phyloP scores from a whole-genome alignment of 2,888 invertebrate genomes.

The Vanessa cardui region DNA sequence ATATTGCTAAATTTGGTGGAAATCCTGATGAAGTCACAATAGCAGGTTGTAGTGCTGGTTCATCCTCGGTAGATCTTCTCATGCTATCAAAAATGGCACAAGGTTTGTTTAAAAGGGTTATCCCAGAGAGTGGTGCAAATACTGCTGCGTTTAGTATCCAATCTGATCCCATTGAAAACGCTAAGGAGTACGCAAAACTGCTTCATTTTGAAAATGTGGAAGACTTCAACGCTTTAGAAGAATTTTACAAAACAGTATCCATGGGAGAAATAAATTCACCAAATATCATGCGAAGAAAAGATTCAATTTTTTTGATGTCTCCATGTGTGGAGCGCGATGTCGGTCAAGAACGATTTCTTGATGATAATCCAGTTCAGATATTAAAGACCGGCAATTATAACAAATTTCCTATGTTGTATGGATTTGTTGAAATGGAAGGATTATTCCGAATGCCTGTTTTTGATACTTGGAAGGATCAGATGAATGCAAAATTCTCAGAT shows the following conservation, averaged over 20 bases:
- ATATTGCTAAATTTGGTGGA: too few relatives aligned
- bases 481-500: slow-evolving; percentile 61
- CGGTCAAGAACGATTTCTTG: too few relatives aligned
- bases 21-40: too few relatives aligned
- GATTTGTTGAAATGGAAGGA: slow-evolving; percentile 55
- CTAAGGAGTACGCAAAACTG: slow-evolving; percentile 43
- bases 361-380: slow-evolving; percentile 54
- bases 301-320: slow-evolving; percentile 44
- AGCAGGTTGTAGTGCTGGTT: too few relatives aligned
- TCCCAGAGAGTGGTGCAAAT: slow-evolving; percentile 46
- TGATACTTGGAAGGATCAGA: too few relatives aligned
- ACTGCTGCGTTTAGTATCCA: slow-evolving; percentile 43
- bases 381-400: slow-evolving; percentile 45
- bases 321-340: too few relatives aligned
- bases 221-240: slow-evolving; percentile 51
- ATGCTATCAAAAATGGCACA: too few relatives aligned
- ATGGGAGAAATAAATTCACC: slow-evolving; percentile 47
- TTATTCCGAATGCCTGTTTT: slow-evolving; percentile 46
- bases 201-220: slow-evolving; percentile 48
- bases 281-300: slow-evolving; percentile 37
- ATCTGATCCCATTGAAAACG: slow-evolving; percentile 45
- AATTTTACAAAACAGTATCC: slow-evolving; percentile 52
- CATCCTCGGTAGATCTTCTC: too few relatives aligned
- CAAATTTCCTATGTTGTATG: slow-evolving; percentile 55
- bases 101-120: too few relatives aligned